Evolutionary conservation across 1,140 invertebrate genomes (phyloP).

Genomic region (Drosophila subobscura): DNA sequence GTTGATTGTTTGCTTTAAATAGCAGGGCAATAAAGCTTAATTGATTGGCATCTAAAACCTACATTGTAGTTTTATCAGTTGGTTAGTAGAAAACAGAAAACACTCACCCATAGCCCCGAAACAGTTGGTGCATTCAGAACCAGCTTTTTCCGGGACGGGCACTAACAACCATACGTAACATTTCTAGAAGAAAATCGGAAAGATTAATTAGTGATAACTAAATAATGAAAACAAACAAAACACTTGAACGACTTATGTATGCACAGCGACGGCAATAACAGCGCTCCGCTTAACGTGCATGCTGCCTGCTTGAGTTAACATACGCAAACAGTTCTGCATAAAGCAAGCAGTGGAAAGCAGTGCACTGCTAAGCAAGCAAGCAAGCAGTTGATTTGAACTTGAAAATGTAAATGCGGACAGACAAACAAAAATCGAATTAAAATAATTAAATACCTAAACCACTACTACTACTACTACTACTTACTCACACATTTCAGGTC

Average conservation of each 20-base stretch:
- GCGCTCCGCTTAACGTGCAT: not conserved
- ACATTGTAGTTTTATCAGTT: not conserved
- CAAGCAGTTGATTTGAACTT: conserved; percentile 2
- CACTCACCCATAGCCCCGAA: conserved; percentile 13
- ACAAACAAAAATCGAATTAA: too few species aligned
- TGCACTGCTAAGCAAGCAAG: not conserved
- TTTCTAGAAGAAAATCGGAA: not conserved
- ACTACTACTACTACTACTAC: too few species aligned
- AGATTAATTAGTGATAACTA: conserved; percentile 36
- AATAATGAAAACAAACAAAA: conserved; percentile 33
- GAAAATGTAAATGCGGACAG: not conserved
- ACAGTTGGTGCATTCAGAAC: conserved; percentile 29
- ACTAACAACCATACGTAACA: conserved; percentile 8
- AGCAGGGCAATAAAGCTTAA: conserved; percentile 25
- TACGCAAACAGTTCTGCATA: not conserved
- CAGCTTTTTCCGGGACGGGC: not conserved
- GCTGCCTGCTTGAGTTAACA: not conserved
- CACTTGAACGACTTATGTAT: conserved; percentile 4
- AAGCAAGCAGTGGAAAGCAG: conserved; percentile 11
- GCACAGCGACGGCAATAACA: conserved; percentile 26
- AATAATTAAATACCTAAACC: too few species aligned
- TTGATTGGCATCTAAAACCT: conserved; percentile 23
- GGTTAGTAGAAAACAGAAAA: conserved; percentile 7
- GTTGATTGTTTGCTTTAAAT: conserved; percentile 25
- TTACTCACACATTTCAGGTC: conserved; percentile 76